Evolutionary conservation across 2,113 vertebrate genomes (phyloP).

Genomic region (Trichechus manatus): DNA sequence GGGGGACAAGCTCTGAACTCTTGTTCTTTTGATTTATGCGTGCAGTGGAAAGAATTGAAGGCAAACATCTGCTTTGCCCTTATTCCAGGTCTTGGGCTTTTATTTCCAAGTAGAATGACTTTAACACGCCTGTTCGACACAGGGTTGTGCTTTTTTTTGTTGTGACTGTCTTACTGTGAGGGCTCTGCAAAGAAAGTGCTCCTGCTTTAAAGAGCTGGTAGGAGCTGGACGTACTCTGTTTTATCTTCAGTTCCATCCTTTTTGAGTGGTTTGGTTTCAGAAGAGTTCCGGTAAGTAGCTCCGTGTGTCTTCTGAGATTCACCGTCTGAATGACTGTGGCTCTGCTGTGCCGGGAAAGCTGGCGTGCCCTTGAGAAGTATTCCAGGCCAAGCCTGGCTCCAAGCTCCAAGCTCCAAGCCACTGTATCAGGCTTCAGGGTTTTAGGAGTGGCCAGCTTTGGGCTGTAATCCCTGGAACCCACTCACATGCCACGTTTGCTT

Average conservation of each 20-base stretch:
- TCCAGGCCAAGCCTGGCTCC: background rate
- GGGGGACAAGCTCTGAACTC: background rate
- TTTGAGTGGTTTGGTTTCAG: background rate
- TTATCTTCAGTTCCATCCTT: background rate
- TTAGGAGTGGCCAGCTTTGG: background rate
- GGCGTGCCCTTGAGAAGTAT: background rate
- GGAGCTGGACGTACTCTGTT: background rate
- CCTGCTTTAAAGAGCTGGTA: background rate
- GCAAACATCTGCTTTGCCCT: constrained; percentile 62
- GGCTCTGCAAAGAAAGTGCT: background rate
- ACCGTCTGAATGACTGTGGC: fast-evolving
- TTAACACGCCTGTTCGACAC: background rate
- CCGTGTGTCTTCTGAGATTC: background rate
- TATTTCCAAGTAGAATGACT: constrained; percentile 58
- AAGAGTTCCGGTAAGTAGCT: background rate
- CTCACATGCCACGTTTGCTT: background rate
- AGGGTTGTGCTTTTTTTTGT: background rate
- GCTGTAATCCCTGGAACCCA: background rate
- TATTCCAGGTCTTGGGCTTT: constrained; percentile 38
- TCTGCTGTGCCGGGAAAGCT: background rate
- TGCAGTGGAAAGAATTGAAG: constrained; percentile 49
- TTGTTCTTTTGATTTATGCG: constrained; percentile 17
- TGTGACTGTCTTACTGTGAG: background rate
- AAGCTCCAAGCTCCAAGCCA: background rate
- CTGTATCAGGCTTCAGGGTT: background rate